phyloP scores from a whole-genome alignment of 2,113 vertebrate genomes.

The Neofelis nebulosa region DNA sequence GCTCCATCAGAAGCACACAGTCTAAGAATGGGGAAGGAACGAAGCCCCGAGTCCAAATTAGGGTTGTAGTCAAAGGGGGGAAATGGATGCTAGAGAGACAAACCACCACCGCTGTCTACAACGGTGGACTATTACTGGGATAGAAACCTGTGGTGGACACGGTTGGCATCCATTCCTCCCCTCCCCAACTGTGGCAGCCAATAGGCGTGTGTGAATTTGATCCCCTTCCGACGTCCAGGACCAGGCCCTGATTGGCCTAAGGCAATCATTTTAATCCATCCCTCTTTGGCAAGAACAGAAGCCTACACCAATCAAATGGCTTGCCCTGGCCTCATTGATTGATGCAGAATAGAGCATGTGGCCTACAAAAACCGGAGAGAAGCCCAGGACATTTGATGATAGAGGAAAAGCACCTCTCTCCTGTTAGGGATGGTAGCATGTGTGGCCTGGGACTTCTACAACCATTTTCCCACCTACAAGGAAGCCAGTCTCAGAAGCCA shows the following conservation, averaged over 20 bases:
- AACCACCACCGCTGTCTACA: not conserved
- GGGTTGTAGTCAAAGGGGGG: not conserved
- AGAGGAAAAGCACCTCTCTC: not conserved
- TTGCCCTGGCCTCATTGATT: not conserved
- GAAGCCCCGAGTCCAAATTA: not conserved
- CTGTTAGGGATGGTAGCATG: not conserved
- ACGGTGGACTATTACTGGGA: too few species aligned
- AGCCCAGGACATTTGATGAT: not conserved
- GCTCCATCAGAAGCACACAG: not conserved
- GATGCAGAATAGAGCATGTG: not conserved
- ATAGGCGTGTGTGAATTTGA: not conserved
- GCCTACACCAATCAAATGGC: not conserved
- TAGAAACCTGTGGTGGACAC: not conserved
- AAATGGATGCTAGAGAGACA: not conserved
- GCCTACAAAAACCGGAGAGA: not conserved
- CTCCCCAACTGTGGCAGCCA: not conserved
- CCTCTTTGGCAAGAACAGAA: not conserved
- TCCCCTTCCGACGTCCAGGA: not conserved
- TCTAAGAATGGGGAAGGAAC: not conserved
- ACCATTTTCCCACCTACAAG: not conserved
- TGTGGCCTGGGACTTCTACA: not conserved
- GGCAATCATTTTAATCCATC: not conserved
- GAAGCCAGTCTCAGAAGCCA: not conserved
- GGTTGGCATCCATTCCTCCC: not conserved
- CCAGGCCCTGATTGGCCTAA: not conserved